These are phyloP conservation scores for Pseudopleuronectes americanus DNA, from an alignment of 2,797 vertebrate species.

Conservation along the genomic window DNA sequence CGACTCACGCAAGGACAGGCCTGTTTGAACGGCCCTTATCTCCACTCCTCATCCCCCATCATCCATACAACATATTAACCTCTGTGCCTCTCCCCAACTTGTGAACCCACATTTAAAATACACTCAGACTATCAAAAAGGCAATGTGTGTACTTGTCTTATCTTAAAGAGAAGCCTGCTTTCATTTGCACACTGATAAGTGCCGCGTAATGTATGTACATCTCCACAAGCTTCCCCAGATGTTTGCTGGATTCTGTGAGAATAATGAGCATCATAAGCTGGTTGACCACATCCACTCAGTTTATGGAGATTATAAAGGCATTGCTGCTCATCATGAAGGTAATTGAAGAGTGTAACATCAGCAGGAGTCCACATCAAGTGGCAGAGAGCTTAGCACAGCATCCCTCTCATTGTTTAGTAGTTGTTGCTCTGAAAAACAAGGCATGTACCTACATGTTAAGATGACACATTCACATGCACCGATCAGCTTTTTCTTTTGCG, in stretches of 20 bases:
- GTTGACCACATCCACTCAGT: conserved; percentile 31
- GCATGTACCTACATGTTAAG: not conserved
- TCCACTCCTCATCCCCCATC: conserved; percentile 46
- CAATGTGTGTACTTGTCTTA: conserved; percentile 27
- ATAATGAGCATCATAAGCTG: conserved; percentile 31
- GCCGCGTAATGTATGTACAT: conserved; percentile 16
- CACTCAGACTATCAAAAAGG: conserved; percentile 22
- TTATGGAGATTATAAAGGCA: conserved; percentile 39
- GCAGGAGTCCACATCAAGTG: conserved; percentile 28
- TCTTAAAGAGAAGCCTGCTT: conserved; percentile 32
- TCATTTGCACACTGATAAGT: conserved; percentile 33
- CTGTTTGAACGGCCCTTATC: conserved; percentile 51
- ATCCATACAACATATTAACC: conserved; percentile 50
- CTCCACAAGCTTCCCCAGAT: conserved; percentile 16
- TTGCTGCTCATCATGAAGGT: conserved; percentile 34
- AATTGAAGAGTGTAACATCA: conserved; percentile 8
- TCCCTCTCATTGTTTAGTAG: not conserved
- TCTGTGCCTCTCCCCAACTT: conserved; percentile 19
- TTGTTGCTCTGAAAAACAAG: not conserved
- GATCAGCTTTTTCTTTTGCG: not conserved
- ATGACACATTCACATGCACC: conserved; percentile 5
- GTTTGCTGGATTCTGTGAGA: conserved; percentile 26
- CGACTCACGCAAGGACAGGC: conserved; percentile 46
- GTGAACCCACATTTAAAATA: conserved; percentile 31
- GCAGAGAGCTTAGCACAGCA: not conserved